Evolutionary conservation across 1,140 invertebrate genomes (phyloP).

Genomic region (Drosophila gunungcola): DNA sequence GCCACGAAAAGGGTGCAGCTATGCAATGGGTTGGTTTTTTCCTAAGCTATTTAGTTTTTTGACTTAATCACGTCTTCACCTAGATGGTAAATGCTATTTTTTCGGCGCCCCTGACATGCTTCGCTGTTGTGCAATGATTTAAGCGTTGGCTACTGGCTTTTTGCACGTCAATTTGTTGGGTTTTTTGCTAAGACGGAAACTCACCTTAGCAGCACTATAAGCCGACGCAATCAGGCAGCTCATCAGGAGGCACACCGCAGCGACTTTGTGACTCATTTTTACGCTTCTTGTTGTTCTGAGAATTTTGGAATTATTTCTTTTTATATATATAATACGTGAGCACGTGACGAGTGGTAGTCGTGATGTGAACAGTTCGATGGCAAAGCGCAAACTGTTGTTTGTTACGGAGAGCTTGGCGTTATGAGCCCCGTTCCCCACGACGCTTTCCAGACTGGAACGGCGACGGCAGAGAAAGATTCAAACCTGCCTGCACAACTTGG

Average conservation of each 20-base stretch:
- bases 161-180: constrained; percentile 21
- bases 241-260: constrained; percentile 52
- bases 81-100: constrained; percentile 10
- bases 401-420: constrained; percentile 37
- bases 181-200: constrained; percentile 30
- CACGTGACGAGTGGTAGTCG: constrained; percentile 16
- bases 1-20: constrained; percentile 58
- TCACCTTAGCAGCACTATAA: constrained; percentile 77
- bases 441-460: constrained; percentile 48
- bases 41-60: constrained; percentile 12
- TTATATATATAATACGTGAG: constrained; percentile 8
- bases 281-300: constrained; percentile 35
- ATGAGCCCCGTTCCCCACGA: constrained; percentile 2
- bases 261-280: constrained; percentile 77
- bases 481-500: constrained; percentile 21
- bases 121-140: constrained; percentile 39
- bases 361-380: constrained; percentile 48
- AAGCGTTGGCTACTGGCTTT: constrained; percentile 1
- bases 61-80: constrained; percentile 32
- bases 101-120: constrained; percentile 43
- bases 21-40: constrained; percentile 9
- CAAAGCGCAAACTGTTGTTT: constrained; percentile 68
- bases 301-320: constrained; percentile 18
- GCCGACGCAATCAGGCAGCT: constrained; percentile 62
- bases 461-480: constrained; percentile 8